A percentile compares a stretch with the other conserved stretches of the same genome.
These are phyloP conservation scores for Probosciger aterrimus DNA, from an alignment of 2,113 vertebrate species.

Conservation along the genomic window DNA sequence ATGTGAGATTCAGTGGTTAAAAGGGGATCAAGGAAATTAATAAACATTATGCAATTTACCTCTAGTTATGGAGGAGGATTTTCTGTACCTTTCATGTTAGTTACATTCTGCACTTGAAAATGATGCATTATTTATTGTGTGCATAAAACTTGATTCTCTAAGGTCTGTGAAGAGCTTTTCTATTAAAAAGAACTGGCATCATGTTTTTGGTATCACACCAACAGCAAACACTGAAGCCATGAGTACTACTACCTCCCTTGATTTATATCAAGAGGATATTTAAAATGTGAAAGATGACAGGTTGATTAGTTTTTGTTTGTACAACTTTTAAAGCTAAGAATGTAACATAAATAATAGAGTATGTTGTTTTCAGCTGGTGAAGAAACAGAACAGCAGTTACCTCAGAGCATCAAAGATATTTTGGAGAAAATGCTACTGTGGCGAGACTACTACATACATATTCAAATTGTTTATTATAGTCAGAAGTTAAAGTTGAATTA, in stretches of 20 bases:
- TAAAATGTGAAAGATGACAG: neutral
- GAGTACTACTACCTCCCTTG: neutral
- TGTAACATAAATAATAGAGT: neutral
- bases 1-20: neutral
- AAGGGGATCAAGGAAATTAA: neutral
- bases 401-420: neutral
- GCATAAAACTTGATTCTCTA: neutral
- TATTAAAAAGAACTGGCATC: neutral
- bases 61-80: neutral
- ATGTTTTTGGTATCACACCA: neutral
- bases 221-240: neutral
- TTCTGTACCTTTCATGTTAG: constrained; percentile 13
- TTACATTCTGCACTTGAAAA: constrained; percentile 16
- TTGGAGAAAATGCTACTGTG: neutral
- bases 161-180: neutral
- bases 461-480: neutral
- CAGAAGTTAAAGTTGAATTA: neutral
- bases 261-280: neutral
- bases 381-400: neutral
- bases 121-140: constrained; percentile 4
- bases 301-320: neutral
- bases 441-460: neutral
- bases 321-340: neutral
- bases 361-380: neutral
- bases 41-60: neutral